Evolutionary conservation across 2,113 vertebrate species (phyloP), one percentile per base, ranked within the genome.

Genomic region (Catharus bicknelli): DNA sequence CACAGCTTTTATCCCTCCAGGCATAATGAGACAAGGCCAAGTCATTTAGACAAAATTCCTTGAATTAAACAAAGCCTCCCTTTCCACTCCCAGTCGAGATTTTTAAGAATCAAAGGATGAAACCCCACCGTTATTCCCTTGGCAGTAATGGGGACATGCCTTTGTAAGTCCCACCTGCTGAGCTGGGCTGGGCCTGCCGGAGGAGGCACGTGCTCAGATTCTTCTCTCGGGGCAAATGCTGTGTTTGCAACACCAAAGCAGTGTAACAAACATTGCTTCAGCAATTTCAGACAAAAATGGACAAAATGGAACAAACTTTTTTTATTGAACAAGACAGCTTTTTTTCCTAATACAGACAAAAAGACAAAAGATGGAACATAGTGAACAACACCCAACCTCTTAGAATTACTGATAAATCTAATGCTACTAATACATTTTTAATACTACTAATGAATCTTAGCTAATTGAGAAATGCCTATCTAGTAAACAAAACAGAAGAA

Each of bases 181-280:
- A 26, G 63, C 8, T 29, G 55, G 19, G 29, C 45, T 15, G 45
- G 30, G 15, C 36, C 15, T 40, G 29, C 0, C 1, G 23, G 16
- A 40, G 34, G 32, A 50, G 1, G 1, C 14, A 2, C 0, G 4
- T 32, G 34, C 18, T 18, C 64, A 50, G 43, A 15, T 22, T 12
- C 36, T 42, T 50, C 9, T 40, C 32, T 42, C 36, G 9, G 5
- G 36, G 25, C 25, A 51, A 61, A 11, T 19, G 25, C 25, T 20
- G 20, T 19, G 25, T 34, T 61, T 12, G 12, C 38, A 51, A 25
- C 30, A 20, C 19, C 66, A 51, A 51, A 34, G 3, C 23, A 70
- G 22, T 11, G 20, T 1, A 36, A 43, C 10, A 7, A 53, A 4
- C 38, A 5, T 19, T 9, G 45, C 19, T 12, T 4, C 16, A 23